Base-by-base conservation (phyloP, 2,888 invertebrate species). In the Deroplatys truncata region DNA sequence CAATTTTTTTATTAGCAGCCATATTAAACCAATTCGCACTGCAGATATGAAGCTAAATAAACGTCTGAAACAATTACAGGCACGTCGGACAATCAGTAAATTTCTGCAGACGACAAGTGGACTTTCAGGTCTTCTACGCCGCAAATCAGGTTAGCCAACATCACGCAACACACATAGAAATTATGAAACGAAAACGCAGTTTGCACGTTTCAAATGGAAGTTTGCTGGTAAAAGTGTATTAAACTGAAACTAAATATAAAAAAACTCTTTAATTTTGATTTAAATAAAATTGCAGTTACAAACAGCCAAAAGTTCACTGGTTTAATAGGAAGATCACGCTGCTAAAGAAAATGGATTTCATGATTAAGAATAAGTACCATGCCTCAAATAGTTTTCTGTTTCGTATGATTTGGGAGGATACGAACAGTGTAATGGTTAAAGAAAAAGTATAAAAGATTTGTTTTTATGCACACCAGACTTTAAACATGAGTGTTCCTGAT, bases 1-100 rank as follows among this genome's bases (percentile, higher is more conserved):
- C 95, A 89, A 96, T 93, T 94, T 97, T 96, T 92, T 94, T 94
- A 92, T 93, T 95, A 13, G 93, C 92, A 90, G 94, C 94, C 94
- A 95, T 95, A 92, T 92, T 93, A 89, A 28, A 43, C n/a, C 31
- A 56, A 43, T 43, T 43, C 13, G 43, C 13, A 20, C 16, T 72
- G 56, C 56, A 72, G 20, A 72, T 72, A 20, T 2, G 20, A 1
- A 72, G 25, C 20, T 20, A 20, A 20, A 72, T 15, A 72, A 7
- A 72, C 20, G 20, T 72, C 25, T 25, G 20, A 5, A 72, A 20
- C 56, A 72, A 72, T 25, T 20, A 20, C 5, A 20, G 0, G 25
- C 16, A 72, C 56, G 43, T 43, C 43, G 5, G 8, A 49, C 8
- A 72, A 20, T 20, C 56, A 25, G 56, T 7, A 72, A 35, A 25